Evolutionary conservation across 1,140 invertebrate genomes (phyloP), one percentile per base, ranked within the genome.

Genomic region (Neodiprion virginianus): DNA sequence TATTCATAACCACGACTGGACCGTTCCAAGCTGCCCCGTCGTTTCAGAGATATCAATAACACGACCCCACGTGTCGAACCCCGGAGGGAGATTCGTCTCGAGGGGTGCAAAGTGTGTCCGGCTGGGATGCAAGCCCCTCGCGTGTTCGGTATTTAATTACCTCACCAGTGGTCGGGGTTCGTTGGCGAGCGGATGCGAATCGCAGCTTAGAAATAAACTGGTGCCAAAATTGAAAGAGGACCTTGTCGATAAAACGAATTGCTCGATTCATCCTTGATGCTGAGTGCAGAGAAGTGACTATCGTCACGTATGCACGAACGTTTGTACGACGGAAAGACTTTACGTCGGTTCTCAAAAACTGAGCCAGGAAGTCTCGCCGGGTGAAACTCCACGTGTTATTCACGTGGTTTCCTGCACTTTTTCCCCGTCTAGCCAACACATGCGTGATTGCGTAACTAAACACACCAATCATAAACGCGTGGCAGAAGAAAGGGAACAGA

Each of bases 131-230:
- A 69, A 14, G 4, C 14, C 28, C 81, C 83, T 80, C 82, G 81
- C 81, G 82, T 85, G 83, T 81, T 78, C 76, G 86, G 83, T 86
- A 87, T 87, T 87, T 87, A 87, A 87, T 87, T 86, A 86, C 80
- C 80, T 79, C 72, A 78, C 81, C 83, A 82, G 68, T 48, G 71
- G 66, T 65, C 82, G 83, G 84, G 84, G 84, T 79, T 77, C 80
- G 81, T 81, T 73, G 71, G 50, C 68, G 76, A 79, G 77, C 80
- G 81, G 84, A 81, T 83, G 8, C n/a, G 11, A 61, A 61, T 61
- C 8, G 11, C n/a, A 4, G 28, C 28, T 40, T 40, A 5, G 28
- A 40, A 40, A 40, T 40, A 40, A 40, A 40, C 28, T 40, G 28
- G 28, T 40, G 28, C 28, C 28, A 40, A 40, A 40, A 3, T 40